phyloP scores from a whole-genome alignment of 2,113 vertebrate species.

The Prionailurus viverrinus region DNA sequence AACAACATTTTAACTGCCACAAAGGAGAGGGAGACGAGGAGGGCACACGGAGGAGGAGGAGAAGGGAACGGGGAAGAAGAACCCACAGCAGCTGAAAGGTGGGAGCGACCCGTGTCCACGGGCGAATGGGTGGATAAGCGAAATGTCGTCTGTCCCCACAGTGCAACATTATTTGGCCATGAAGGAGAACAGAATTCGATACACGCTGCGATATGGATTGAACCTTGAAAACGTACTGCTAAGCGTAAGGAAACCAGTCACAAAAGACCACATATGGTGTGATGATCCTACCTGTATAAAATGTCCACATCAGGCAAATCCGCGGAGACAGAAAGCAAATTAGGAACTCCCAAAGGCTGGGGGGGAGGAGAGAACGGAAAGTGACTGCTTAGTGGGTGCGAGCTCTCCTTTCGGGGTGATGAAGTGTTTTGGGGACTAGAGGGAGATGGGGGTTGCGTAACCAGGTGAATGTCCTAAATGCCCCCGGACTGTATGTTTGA shows the following conservation, averaged over 20 bases:
- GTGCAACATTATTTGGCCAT: not conserved
- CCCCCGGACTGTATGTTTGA: not conserved
- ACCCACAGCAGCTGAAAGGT: not conserved
- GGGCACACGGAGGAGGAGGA: not conserved
- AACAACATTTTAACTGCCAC: not conserved
- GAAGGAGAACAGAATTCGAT: not conserved
- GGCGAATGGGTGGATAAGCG: not conserved
- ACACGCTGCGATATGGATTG: not conserved
- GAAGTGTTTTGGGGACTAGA: not conserved
- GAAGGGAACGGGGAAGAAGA: not conserved
- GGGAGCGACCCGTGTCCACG: not conserved
- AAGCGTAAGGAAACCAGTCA: not conserved
- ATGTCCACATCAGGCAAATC: not conserved
- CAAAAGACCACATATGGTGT: not conserved
- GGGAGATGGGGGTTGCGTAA: not conserved
- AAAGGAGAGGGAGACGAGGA: not conserved
- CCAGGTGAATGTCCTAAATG: not conserved
- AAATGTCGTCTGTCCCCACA: too few relatives aligned
- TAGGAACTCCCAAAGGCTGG: not conserved
- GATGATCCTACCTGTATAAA: not conserved
- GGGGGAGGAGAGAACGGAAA: too few relatives aligned
- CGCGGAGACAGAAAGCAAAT: not conserved
- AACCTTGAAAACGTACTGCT: not conserved
- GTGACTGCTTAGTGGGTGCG: not conserved
- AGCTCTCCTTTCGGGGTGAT: not conserved